Evolutionary conservation across 2,888 invertebrate genomes (phyloP).

Genomic region (Troides helena): DNA sequence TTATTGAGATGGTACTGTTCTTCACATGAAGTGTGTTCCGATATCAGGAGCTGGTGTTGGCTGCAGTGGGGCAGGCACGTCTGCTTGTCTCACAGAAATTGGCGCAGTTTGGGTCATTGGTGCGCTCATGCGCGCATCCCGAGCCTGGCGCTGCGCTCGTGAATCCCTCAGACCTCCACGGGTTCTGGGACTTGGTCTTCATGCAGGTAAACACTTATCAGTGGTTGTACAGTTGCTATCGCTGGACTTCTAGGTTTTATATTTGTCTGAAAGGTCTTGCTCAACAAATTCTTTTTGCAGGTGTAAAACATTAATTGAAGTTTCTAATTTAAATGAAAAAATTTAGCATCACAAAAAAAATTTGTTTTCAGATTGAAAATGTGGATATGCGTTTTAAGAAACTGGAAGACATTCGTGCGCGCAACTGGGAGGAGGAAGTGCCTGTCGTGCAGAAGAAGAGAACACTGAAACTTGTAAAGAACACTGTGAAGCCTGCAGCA

Average conservation of each 20-base stretch:
- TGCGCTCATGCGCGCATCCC: conserved; percentile 63
- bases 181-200: conserved; percentile 93
- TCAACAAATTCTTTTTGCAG: too few relatives aligned
- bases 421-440: conserved; percentile 77
- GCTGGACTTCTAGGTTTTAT: too few relatives aligned
- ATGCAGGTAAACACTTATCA: conserved; percentile 77
- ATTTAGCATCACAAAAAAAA: background rate
- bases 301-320: too few relatives aligned
- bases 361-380: conserved; percentile 77
- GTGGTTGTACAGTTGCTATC: too few relatives aligned
- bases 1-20: background rate
- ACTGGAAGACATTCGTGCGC: conserved; percentile 62
- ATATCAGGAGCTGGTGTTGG: conserved; percentile 79
- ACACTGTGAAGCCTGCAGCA: conserved; percentile 30
- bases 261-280: too few relatives aligned
- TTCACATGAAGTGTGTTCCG: background rate
- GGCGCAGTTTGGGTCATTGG: conserved; percentile 85
- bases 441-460: conserved; percentile 33
- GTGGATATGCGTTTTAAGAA: conserved; percentile 82
- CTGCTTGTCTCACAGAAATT: conserved; percentile 88
- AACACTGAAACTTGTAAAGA: background rate
- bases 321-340: too few relatives aligned
- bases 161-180: conserved; percentile 86
- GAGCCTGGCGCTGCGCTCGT: conserved; percentile 74
- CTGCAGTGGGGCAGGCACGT: conserved; percentile 88